Evolutionary conservation across 2,888 invertebrate genomes (phyloP).

Genomic region (Sussaba pulchella): DNA sequence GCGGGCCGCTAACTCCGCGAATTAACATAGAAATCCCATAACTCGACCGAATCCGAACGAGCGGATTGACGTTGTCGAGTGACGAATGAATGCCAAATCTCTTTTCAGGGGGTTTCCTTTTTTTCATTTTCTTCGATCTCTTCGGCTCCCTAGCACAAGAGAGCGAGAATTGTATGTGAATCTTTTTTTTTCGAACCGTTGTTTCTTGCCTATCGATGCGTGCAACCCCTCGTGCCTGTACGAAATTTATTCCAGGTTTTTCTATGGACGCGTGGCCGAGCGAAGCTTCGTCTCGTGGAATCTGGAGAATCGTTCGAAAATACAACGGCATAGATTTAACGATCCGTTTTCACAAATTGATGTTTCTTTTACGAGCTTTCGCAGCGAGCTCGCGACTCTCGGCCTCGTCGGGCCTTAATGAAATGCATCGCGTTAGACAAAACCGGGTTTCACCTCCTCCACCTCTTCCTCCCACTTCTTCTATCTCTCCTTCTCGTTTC

Average conservation of each 20-base stretch:
- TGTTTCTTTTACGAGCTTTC: conserved; percentile 56
- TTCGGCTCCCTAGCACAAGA: too few species aligned
- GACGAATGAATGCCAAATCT: conserved; percentile 55
- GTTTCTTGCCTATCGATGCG: conserved; percentile 24
- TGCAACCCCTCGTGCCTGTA: not conserved
- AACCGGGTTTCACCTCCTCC: conserved; percentile 28
- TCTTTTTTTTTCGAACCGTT: not conserved
- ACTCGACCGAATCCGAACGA: conserved; percentile 47
- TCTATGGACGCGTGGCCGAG: not conserved
- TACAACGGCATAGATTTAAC: conserved; percentile 47
- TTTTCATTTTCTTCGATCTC: not conserved
- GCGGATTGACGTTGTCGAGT: conserved; percentile 54
- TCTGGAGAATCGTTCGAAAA: conserved; percentile 19
- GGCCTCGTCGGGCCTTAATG: conserved; percentile 21
- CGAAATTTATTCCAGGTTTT: conserved; percentile 14
- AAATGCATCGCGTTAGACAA: conserved; percentile 58
- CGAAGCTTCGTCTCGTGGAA: not conserved
- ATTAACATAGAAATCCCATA: conserved; percentile 63
- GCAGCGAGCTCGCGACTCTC: conserved; percentile 31
- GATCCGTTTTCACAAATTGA: conserved; percentile 60
- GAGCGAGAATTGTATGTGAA: not conserved
- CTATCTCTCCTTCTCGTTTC: not conserved
- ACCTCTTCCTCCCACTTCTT: not conserved
- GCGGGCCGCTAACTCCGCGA: conserved; percentile 34
- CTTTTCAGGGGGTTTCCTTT: conserved; percentile 27